Percentiles rank a stretch among this genome's conserved stretches.
Conservation (phyloP, 1,140 invertebrate species). For the Formica selysi region DNA sequence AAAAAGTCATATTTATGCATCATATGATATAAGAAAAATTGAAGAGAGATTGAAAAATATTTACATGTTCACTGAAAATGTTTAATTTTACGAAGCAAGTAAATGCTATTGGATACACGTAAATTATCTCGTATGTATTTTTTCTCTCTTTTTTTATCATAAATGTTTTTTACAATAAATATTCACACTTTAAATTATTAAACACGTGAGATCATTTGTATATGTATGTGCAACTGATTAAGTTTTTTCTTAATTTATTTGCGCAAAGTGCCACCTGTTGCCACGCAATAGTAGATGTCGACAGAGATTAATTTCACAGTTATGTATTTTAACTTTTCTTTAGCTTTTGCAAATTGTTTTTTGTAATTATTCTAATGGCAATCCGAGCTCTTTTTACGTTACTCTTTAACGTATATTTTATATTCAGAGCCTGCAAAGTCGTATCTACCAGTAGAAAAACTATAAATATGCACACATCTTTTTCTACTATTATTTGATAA, state of each 20-base stretch:
- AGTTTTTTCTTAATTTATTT: conserved; percentile 57
- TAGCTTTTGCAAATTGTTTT: conserved; percentile 40
- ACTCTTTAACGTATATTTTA: background rate
- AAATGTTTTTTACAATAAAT: conserved; percentile 27
- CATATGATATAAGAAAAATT: background rate
- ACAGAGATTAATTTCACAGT: conserved; percentile 50
- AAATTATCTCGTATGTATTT: background rate
- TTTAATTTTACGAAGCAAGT: background rate
- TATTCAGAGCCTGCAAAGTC: background rate
- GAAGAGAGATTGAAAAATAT: background rate
- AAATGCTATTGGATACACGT: background rate
- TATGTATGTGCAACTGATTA: conserved; percentile 32
- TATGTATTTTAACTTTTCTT: conserved; percentile 43
- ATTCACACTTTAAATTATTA: conserved; percentile 4
- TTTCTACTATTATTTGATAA: background rate
- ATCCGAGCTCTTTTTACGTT: background rate
- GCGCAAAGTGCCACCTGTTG: conserved; percentile 73
- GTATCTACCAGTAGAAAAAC: background rate
- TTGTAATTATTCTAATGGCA: conserved; percentile 24
- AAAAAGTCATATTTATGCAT: background rate
- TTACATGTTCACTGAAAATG: background rate
- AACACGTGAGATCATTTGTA: conserved; percentile 26
- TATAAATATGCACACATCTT: background rate
- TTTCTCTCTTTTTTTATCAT: background rate
- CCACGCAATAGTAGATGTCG: conserved; percentile 65